phyloP scores from a whole-genome alignment of 2,797 vertebrate species.

The Xiphorhynchus erythropygius region DNA sequence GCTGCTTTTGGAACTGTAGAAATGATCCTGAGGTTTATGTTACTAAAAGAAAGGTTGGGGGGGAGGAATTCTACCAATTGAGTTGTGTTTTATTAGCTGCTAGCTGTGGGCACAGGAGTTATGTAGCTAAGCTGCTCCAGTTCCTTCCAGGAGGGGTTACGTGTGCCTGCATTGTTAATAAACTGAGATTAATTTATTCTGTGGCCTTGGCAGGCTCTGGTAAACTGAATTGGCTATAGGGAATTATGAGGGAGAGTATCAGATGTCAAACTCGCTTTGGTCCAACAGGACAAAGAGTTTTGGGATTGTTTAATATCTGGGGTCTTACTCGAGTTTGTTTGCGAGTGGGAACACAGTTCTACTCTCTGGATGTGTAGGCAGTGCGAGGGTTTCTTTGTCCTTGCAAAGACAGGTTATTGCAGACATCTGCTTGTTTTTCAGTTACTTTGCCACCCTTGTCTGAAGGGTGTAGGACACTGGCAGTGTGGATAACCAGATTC shows the following conservation, averaged over 20 bases:
- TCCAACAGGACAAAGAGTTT: neutral
- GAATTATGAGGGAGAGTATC: neutral
- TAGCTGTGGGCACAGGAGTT: neutral
- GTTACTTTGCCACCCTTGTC: neutral
- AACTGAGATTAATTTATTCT: conserved; percentile 16
- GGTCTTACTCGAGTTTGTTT: neutral
- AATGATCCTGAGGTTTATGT: neutral
- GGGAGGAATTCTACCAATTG: neutral
- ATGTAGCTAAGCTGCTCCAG: neutral
- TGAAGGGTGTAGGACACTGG: neutral
- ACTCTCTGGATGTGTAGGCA: neutral
- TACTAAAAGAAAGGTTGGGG: neutral
- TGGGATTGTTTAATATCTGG: neutral
- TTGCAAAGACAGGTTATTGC: neutral
- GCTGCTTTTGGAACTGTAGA: conserved; percentile 3
- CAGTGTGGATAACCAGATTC: neutral
- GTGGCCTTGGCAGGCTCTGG: conserved; percentile 23
- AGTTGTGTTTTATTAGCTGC: conserved; percentile 39
- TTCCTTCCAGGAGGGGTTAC: neutral
- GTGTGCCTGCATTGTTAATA: neutral
- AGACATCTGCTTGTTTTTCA: neutral
- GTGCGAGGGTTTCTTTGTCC: neutral
- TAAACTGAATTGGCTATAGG: neutral
- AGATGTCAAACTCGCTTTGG: neutral
- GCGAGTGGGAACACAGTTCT: neutral